phyloP scores from a whole-genome alignment of 1,140 invertebrate genomes.

The Ridgeia piscesae region DNA sequence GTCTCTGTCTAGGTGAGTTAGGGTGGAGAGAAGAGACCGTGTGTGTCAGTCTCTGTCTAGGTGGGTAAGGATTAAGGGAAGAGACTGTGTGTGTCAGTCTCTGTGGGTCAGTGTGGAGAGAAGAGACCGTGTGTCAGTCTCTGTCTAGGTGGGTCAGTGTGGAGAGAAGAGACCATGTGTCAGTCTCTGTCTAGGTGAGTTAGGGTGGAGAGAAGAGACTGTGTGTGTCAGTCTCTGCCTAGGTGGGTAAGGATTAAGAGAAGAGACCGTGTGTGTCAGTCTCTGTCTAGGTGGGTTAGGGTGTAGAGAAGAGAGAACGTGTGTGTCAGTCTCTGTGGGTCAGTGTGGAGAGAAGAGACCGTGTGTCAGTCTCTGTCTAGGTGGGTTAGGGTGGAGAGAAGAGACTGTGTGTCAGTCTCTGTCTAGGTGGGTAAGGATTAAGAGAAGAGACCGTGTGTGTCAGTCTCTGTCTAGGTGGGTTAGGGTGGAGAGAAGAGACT shows the following conservation, averaged over 20 bases:
- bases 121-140: not conserved
- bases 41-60: not conserved
- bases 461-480: not conserved
- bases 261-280: not conserved
- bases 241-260: not conserved
- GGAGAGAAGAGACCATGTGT: not conserved
- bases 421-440: not conserved
- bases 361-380: not conserved
- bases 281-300: too few relatives aligned
- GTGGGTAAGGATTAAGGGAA: not conserved
- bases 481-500: not conserved
- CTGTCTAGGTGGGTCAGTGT: not conserved
- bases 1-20: not conserved
- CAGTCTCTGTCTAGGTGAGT: not conserved
- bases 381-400: not conserved
- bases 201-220: not conserved
- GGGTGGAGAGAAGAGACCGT: not conserved
- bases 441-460: not conserved
- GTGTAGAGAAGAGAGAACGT: too few relatives aligned
- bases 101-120: not conserved
- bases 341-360: not conserved
- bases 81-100: not conserved
- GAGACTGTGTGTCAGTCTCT: not conserved
- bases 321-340: too few relatives aligned
- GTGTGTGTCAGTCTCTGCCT: not conserved